Conservation (phyloP, 1,140 invertebrate species). For the Phenacoccus solenopsis region DNA sequence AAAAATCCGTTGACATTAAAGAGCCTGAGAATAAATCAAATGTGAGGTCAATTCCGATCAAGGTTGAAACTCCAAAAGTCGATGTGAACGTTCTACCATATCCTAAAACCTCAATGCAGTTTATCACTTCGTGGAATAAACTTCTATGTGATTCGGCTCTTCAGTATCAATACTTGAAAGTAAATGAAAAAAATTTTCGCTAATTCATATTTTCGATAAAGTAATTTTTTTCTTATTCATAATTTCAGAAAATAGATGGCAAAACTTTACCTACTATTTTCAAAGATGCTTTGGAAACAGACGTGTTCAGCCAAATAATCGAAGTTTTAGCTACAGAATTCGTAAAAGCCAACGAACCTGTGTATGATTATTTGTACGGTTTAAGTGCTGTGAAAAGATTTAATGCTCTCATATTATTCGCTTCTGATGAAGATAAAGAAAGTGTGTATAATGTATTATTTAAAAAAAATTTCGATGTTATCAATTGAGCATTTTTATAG, state of each 20-base stretch:
- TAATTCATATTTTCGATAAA: constrained; percentile 34
- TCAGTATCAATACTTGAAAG: constrained; percentile 36
- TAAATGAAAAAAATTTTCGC: constrained; percentile 31
- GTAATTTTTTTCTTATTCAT: constrained; percentile 21
- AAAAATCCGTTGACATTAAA: neutral
- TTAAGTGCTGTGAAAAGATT: neutral
- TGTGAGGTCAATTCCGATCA: constrained; percentile 23
- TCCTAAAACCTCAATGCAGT: constrained; percentile 44
- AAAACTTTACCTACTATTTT: constrained; percentile 41
- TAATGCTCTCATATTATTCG: neutral
- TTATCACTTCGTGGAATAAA: constrained; percentile 41
- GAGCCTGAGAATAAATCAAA: neutral
- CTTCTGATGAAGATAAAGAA: neutral
- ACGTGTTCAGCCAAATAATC: constrained; percentile 42
- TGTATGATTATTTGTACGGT: neutral
- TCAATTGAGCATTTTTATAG: no score
- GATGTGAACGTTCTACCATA: constrained; percentile 31
- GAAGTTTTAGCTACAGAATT: constrained; percentile 32
- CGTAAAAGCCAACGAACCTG: constrained; percentile 1
- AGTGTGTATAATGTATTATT: neutral
- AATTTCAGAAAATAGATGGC: constrained; percentile 40
- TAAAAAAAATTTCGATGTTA: no score
- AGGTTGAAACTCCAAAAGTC: constrained; percentile 23
- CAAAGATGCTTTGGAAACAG: constrained; percentile 44
- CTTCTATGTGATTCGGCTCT: constrained; percentile 29